phyloP scores from a whole-genome alignment of 2,797 vertebrate genomes.

The Bovichtus variegatus region DNA sequence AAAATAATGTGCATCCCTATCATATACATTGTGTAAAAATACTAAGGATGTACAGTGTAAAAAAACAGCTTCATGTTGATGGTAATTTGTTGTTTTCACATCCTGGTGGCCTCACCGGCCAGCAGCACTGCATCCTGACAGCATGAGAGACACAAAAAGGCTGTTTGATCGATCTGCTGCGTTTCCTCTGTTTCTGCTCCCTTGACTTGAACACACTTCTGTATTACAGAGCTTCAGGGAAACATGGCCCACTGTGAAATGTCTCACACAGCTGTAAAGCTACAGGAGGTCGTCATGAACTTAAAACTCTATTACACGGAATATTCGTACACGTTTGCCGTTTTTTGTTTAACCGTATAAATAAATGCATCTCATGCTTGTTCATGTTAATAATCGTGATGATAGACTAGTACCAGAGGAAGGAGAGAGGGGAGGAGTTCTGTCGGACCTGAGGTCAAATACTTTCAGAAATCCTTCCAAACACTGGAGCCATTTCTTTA shows the following conservation, averaged over 20 bases:
- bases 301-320: constrained; percentile 85
- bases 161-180: constrained; percentile 64
- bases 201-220: constrained; percentile 20
- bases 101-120: constrained; percentile 90
- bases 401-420: constrained; percentile 88
- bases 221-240: constrained; percentile 39
- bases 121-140: constrained; percentile 76
- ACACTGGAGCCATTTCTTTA: constrained; percentile 58
- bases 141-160: constrained; percentile 74
- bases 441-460: constrained; percentile 76
- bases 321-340: constrained; percentile 86
- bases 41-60: constrained; percentile 98
- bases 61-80: constrained; percentile 93
- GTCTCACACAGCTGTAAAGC: constrained; percentile 91
- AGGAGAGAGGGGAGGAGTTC: constrained; percentile 88
- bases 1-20: constrained; percentile 97
- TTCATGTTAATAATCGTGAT: constrained; percentile 84
- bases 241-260: constrained; percentile 64
- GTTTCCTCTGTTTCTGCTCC: constrained; percentile 50
- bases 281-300: constrained; percentile 87
- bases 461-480: constrained; percentile 66
- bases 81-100: constrained; percentile 88
- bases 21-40: constrained; percentile 97
- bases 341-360: constrained; percentile 89
- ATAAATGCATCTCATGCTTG: constrained; percentile 98